These are phyloP conservation scores for Holocentrus rufus DNA, from an alignment of 2,797 vertebrate species.

Conservation along the genomic window DNA sequence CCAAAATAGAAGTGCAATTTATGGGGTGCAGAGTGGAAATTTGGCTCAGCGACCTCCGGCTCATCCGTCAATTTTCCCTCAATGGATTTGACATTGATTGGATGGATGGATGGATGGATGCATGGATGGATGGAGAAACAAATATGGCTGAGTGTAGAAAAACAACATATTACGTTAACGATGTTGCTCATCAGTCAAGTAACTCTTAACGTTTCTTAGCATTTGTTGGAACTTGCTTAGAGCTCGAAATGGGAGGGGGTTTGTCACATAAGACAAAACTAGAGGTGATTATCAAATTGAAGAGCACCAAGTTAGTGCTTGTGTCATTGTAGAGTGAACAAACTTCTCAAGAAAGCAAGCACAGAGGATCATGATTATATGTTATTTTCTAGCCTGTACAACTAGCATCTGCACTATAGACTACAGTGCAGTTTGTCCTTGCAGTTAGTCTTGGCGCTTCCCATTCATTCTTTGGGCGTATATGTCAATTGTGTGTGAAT, in stretches of 20 bases:
- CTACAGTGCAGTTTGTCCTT: background rate
- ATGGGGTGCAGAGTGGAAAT: constrained; percentile 37
- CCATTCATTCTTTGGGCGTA: constrained; percentile 1
- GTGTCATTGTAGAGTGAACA: no score
- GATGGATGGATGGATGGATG: background rate
- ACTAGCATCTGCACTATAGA: background rate
- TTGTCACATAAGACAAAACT: background rate
- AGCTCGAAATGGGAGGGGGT: background rate
- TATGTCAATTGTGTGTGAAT: no score
- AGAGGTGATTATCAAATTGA: background rate
- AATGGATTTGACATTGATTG: constrained; percentile 23
- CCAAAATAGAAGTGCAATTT: constrained; percentile 51
- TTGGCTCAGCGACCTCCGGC: constrained; percentile 42
- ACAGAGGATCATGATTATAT: no score
- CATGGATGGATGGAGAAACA: background rate
- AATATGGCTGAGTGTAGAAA: background rate
- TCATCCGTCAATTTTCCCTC: constrained; percentile 19
- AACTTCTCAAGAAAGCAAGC: background rate
- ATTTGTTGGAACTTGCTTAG: no score
- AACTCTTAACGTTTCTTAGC: background rate
- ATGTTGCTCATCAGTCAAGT: background rate
- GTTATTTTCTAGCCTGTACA: constrained; percentile 2
- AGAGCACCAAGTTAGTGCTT: background rate
- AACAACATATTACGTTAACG: background rate
- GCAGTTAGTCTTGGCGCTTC: background rate